phyloP scores from a whole-genome alignment of 2,888 invertebrate species.

The Spisula solida region DNA sequence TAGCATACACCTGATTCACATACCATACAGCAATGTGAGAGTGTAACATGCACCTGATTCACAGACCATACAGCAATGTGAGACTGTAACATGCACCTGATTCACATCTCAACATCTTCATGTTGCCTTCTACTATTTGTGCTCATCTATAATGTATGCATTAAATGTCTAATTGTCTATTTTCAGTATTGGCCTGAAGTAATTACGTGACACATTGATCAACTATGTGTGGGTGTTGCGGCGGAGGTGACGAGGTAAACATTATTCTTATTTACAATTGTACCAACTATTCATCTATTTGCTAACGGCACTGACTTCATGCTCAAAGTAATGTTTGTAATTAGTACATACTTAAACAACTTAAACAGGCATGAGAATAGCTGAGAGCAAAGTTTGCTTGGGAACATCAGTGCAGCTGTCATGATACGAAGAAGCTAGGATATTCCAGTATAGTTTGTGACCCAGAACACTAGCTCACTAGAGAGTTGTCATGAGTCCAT shows the following conservation, averaged over 20 bases:
- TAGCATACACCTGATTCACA: too few relatives aligned
- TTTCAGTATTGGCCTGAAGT: conserved; percentile 13
- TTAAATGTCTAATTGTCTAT: conserved; percentile 23
- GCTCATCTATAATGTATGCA: not conserved
- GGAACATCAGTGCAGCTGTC: too few relatives aligned
- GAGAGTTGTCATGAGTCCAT: too few relatives aligned
- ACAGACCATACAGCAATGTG: not conserved
- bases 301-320: not conserved
- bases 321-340: too few relatives aligned
- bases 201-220: conserved; percentile 22
- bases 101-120: not conserved
- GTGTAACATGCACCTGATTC: too few relatives aligned
- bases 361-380: too few relatives aligned
- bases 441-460: too few relatives aligned
- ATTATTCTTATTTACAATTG: not conserved
- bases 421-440: too few relatives aligned
- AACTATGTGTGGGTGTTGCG: conserved; percentile 67
- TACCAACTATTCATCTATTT: not conserved
- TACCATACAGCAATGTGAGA: not conserved
- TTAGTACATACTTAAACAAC: too few relatives aligned
- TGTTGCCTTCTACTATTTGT: not conserved
- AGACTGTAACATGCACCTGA: not conserved
- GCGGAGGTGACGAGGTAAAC: conserved; percentile 43
- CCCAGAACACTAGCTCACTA: too few relatives aligned
- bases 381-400: too few relatives aligned